These are phyloP conservation scores for Sabellastarte sp. DNA, from an alignment of 2,888 invertebrate genomes.

Conservation along the genomic window DNA sequence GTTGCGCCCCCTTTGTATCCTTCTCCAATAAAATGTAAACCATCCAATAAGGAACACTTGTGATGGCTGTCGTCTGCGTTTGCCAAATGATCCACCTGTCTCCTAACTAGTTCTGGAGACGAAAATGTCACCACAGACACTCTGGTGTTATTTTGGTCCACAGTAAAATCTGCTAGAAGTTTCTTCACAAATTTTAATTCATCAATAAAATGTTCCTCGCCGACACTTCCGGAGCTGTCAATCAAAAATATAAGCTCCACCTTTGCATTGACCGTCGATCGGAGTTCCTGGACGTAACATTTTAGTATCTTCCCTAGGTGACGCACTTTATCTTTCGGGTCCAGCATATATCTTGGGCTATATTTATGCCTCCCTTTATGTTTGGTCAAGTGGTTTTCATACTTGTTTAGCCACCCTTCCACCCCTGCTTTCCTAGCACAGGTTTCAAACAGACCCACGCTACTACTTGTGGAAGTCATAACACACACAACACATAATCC, in stretches of 20 bases:
- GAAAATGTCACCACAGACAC: conserved; percentile 70
- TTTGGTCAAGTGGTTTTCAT: too few species aligned
- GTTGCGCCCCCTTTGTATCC: conserved; percentile 70
- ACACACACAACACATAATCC: too few species aligned
- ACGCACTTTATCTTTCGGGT: conserved; percentile 60
- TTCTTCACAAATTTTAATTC: conserved; percentile 64
- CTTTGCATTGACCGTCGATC: conserved; percentile 45
- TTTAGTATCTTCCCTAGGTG: conserved; percentile 65
- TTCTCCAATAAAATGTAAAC: conserved; percentile 65
- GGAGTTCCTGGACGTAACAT: conserved; percentile 63
- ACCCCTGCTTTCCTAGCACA: not conserved
- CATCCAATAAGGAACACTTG: conserved; percentile 68
- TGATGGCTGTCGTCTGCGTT: conserved; percentile 57
- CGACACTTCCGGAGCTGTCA: conserved; percentile 72
- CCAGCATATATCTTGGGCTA: not conserved
- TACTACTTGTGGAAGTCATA: too few species aligned
- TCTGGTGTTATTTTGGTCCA: conserved; percentile 67
- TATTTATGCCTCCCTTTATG: not conserved
- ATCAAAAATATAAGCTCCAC: conserved; percentile 70
- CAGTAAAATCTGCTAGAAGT: conserved; percentile 69
- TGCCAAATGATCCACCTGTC: conserved; percentile 67
- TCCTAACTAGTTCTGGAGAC: conserved; percentile 64
- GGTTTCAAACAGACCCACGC: too few species aligned
- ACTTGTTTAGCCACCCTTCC: not conserved
- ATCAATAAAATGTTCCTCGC: conserved; percentile 68